Evolutionary conservation across 2,888 invertebrate species (phyloP).

Genomic region (Tubulanus polymorphus): DNA sequence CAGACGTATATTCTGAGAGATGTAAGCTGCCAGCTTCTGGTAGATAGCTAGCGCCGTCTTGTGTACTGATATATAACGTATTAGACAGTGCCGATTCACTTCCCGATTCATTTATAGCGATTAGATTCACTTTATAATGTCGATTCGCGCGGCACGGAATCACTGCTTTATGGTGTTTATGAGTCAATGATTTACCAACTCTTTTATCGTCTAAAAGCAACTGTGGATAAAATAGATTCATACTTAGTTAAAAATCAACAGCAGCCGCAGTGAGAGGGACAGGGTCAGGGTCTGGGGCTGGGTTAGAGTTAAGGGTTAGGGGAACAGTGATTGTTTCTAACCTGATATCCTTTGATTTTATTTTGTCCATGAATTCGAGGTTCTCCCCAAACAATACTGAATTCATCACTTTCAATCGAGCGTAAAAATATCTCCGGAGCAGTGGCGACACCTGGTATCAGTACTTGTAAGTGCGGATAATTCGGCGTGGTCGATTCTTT

Average conservation of each 20-base stretch:
- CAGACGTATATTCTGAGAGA: conserved; percentile 25
- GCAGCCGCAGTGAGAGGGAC: too few relatives aligned
- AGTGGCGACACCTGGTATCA: conserved; percentile 51
- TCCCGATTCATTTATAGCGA: conserved; percentile 40
- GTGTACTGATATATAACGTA: conserved; percentile 38
- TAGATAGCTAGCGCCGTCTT: conserved; percentile 18
- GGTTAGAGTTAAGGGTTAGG: too few relatives aligned
- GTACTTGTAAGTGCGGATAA: conserved; percentile 42
- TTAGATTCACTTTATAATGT: conserved; percentile 45
- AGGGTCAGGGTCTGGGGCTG: too few relatives aligned
- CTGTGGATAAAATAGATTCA: conserved; percentile 23
- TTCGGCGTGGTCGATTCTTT: conserved; percentile 35
- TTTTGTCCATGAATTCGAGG: conserved; percentile 46
- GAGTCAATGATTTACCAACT: conserved; percentile 44
- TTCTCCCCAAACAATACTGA: conserved; percentile 52
- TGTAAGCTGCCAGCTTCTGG: conserved; percentile 16
- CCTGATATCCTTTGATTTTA: conserved; percentile 48
- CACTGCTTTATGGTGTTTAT: conserved; percentile 48
- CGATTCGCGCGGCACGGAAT: conserved; percentile 50
- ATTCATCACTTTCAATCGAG: conserved; percentile 41
- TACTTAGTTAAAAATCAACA: neutral
- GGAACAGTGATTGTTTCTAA: conserved; percentile 11
- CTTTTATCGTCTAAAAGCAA: conserved; percentile 51
- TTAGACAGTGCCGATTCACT: conserved; percentile 46
- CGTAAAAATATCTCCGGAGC: conserved; percentile 48